A percentile compares a stretch with the other conserved stretches of the same genome.
phyloP scores from a whole-genome alignment of 2,113 vertebrate species.

The Corythornis madagascariensis region DNA sequence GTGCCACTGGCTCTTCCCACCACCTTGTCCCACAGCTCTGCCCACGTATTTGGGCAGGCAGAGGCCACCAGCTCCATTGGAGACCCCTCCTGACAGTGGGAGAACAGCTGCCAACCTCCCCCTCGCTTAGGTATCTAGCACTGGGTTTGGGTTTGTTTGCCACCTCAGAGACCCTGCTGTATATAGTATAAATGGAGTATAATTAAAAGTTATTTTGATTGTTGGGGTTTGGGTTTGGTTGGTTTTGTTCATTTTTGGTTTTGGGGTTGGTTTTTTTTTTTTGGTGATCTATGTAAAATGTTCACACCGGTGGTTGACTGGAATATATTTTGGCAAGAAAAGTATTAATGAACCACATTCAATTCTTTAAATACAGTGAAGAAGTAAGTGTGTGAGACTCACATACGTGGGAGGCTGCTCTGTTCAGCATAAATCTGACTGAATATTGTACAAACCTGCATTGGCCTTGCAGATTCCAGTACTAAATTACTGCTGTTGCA shows the following conservation, averaged over 20 bases:
- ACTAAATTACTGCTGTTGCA: slow-evolving; percentile 43
- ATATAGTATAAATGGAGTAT: slow-evolving; percentile 65
- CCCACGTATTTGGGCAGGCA: accelerated
- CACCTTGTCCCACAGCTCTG: not conserved
- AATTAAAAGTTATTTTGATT: slow-evolving; percentile 54
- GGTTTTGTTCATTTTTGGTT: not conserved
- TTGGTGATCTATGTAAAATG: slow-evolving; percentile 61
- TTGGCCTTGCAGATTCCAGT: slow-evolving; percentile 29
- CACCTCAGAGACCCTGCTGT: slow-evolving; percentile 60
- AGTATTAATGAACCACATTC: slow-evolving; percentile 43
- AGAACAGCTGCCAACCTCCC: slow-evolving; percentile 14
- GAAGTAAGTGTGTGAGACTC: slow-evolving; percentile 38
- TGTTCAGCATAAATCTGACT: slow-evolving; percentile 27
- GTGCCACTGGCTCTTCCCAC: not conserved
- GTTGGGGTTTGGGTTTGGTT: slow-evolving; percentile 7
- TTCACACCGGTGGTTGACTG: slow-evolving; percentile 55
- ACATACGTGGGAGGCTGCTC: slow-evolving; percentile 7
- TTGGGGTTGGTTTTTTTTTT: not conserved
- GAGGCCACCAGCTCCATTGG: not conserved
- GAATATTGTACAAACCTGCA: slow-evolving; percentile 20
- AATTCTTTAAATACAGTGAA: slow-evolving; percentile 25
- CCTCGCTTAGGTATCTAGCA: not conserved
- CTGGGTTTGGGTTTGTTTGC: slow-evolving; percentile 33
- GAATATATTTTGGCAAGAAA: slow-evolving; percentile 45
- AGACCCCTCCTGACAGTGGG: not conserved